Evolutionary conservation across 37 sponge, comb jelly and placozoan genomes (phyloP).

Genomic region (Axinella damicornis): DNA sequence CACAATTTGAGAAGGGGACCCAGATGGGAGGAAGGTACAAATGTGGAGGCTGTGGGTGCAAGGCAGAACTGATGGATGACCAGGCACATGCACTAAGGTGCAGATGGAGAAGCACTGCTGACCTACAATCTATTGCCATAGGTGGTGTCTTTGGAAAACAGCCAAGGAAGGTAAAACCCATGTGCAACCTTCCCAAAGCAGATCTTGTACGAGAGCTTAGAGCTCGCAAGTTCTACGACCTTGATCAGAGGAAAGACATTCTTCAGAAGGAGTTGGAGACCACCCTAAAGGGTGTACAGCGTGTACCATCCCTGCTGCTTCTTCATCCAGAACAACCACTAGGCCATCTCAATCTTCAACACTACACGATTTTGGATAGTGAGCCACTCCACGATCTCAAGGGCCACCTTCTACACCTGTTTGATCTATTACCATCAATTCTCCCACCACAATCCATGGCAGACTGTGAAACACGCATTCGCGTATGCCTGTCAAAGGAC

Average conservation of each 20-base stretch:
- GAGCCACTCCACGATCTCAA: too few relatives aligned
- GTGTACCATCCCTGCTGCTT: constrained; percentile 40
- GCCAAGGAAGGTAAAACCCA: constrained; percentile 8
- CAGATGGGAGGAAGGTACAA: constrained; percentile 43
- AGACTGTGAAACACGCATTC: not conserved
- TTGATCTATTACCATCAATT: constrained; percentile 7
- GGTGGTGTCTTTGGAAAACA: constrained; percentile 8
- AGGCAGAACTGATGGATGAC: constrained; percentile 12
- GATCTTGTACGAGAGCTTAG: constrained; percentile 19
- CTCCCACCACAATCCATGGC: not conserved
- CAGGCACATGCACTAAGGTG: constrained; percentile 17
- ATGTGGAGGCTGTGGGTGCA: constrained; percentile 41
- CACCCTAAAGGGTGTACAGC: constrained; percentile 31
- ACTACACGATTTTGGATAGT: constrained; percentile 19
- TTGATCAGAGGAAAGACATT: constrained; percentile 1
- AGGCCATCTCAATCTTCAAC: not conserved
- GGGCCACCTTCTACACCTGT: constrained; percentile 26
- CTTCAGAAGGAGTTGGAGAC: constrained; percentile 7
- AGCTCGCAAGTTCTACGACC: not conserved
- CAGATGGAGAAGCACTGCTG: not conserved
- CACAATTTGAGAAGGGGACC: constrained; percentile 41
- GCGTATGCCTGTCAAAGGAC: not conserved
- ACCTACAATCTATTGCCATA: constrained; percentile 22
- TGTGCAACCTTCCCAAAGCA: not conserved
- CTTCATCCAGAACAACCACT: constrained; percentile 10